Conservation (phyloP, 2,888 invertebrate species). For the Troglohyphantes excavatus region DNA sequence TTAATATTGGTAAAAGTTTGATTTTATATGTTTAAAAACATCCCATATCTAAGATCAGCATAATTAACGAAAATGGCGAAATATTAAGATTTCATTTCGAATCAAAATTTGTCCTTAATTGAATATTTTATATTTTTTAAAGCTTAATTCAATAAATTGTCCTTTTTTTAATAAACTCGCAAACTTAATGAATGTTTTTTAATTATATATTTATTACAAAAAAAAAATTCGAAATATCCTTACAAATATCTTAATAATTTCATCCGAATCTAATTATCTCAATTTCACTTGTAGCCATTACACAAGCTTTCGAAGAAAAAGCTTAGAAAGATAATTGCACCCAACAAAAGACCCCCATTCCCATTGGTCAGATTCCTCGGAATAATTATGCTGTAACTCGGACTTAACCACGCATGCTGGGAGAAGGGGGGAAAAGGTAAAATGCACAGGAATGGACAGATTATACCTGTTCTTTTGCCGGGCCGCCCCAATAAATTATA, state of each 20-base stretch:
- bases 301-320: background rate
- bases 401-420: background rate
- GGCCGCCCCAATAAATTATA: slow-evolving; percentile 60
- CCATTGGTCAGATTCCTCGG: slow-evolving; percentile 17
- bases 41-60: no score
- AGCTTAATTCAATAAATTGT: no score
- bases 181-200: no score
- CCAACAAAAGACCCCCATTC: background rate
- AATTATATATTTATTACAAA: no score
- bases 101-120: no score
- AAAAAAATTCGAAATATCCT: no score
- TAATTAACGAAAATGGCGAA: no score
- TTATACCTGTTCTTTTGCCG: background rate
- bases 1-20: no score
- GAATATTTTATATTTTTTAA: no score
- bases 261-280: background rate
- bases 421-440: background rate
- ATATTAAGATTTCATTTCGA: no score
- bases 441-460: slow-evolving; percentile 6
- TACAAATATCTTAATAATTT: background rate
- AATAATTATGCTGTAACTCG: slow-evolving; percentile 48
- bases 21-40: no score
- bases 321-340: background rate
- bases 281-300: background rate
- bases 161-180: no score